Evolutionary conservation across 2,113 vertebrate genomes (phyloP), one percentile per base, ranked within the genome.

Genomic region (Otus sunia): DNA sequence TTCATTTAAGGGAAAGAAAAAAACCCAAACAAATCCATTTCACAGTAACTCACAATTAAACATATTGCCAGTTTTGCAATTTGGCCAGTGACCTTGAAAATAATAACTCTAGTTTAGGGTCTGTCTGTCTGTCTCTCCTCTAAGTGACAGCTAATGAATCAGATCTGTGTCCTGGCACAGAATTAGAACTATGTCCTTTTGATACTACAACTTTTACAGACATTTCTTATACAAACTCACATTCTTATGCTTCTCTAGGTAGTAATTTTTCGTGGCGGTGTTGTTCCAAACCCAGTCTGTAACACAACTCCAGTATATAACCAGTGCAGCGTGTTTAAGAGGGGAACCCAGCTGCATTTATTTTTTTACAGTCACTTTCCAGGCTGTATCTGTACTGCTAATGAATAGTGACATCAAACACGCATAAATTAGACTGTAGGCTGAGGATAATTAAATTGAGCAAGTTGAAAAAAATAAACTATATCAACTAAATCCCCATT

Each of bases 341-440:
- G 36, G 34, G 56, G n/a, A 85, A 58, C 5, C 3, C 77, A 91
- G 75, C 62, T 76, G 64, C 89, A 69, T 47, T 47, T 50, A 34
- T 58, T 34, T 60, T 53, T 73, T 66, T 55, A 41, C 59, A 71
- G 36, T 76, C 58, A 20, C 66, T 91, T 93, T 91, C 52, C 75
- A 92, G 89, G 55, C 84, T 88, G 39, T 82, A 86, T 96, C 66
- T 84, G 58, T 34, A 26, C 69, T 69, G 50, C 74, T 95, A 95
- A 96, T 96, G 88, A 94, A 92, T 88, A 91, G 87, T 86, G 96
- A 96, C 77, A 94, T 84, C 94, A 96, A 96, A 82, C 78, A 92
- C 62, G 68, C 68, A 92, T 80, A 96, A 97, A 95, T 98, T 94
- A 95, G 93, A 67, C 68, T 84, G 86, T 86, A 91, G 89, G 34